Base-by-base conservation (phyloP, 2,113 vertebrate species). In the Nannospalax galili region DNA sequence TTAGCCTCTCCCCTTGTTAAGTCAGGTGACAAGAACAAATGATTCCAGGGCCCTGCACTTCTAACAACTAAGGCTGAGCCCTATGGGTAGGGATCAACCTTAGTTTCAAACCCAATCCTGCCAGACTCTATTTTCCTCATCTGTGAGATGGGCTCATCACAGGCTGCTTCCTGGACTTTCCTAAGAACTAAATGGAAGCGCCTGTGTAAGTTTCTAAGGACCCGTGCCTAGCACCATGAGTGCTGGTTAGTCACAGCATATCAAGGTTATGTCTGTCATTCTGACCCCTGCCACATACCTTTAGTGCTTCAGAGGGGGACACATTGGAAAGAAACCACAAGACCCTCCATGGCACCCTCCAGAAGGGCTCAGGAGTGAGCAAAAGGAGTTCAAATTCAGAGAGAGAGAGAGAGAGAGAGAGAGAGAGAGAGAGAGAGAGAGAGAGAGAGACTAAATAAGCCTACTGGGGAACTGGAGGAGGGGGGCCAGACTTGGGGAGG, bases 1-100 rank as follows among this genome's bases (percentile, higher is more conserved):
- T 93, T 35, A 37, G 37, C 94, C 92, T 94, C 75, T 75, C 79
- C 67, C 65, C 69, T 40, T 91, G 72, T 90, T 69, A 94, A 86
- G 28, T 52, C 45, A 60, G 64, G 37, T 22, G 42, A 89, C n/a
- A 42, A 91, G 69, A 28, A 24, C 9, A 30, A 62, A 73, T 32
- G 30, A 70, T 7, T 4, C 24, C 28, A 79, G 28, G 7, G 72
- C 9, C 11, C 30, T 82, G 79, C 12, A 7, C 37, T 86, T 87
- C n/a, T 69, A 70, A 77, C 45, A 56, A 1, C 14, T 26, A 77
- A 88, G 37, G 32, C 32, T 73, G 73, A 72, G 8, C 16, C 77
- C 42, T 7, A 32, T 0, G 22, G 22, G 72, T 2, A 26, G n/a
- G 77, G 48, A 52, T 52, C 48, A 52, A 52, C 48, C 40, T 67